These are phyloP conservation scores for Vireo altiloquus DNA, from an alignment of 2,113 vertebrate species.

Conservation along the genomic window DNA sequence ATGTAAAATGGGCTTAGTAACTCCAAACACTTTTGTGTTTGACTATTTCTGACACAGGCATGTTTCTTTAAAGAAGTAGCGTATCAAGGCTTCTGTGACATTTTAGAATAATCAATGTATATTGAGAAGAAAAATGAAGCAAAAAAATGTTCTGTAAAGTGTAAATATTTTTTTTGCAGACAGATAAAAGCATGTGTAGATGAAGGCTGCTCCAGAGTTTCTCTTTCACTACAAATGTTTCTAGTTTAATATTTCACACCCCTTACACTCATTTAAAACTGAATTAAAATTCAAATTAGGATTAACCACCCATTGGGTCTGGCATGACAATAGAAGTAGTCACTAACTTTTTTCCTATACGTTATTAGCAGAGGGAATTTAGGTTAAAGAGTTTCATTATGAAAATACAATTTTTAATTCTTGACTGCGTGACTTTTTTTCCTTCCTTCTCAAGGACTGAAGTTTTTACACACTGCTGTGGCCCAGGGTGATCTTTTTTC, in stretches of 20 bases:
- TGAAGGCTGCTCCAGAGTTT: not conserved
- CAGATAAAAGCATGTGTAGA: slow-evolving; percentile 24
- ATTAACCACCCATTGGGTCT: slow-evolving; percentile 19
- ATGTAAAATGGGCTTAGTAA: not conserved
- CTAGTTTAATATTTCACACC: not conserved
- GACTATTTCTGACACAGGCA: not conserved
- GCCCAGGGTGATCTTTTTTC: not conserved
- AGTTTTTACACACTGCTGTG: not conserved
- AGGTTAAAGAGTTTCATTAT: not conserved
- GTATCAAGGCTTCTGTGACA: not conserved
- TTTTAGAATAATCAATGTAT: not conserved
- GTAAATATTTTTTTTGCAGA: not conserved
- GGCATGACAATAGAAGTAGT: not conserved
- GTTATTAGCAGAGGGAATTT: not conserved
- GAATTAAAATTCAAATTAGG: slow-evolving; percentile 50
- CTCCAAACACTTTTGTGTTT: not conserved
- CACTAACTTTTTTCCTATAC: not conserved
- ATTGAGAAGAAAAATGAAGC: not conserved
- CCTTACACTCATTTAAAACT: slow-evolving; percentile 23
- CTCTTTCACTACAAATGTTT: slow-evolving; percentile 25
- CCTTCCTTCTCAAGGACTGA: not conserved
- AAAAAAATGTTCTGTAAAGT: not conserved
- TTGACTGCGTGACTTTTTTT: not conserved
- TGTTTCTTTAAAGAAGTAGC: not conserved
- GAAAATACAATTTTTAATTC: not conserved